These are phyloP conservation scores for Pomacea maculata DNA, from an alignment of 1,140 invertebrate genomes.

Conservation along the genomic window DNA sequence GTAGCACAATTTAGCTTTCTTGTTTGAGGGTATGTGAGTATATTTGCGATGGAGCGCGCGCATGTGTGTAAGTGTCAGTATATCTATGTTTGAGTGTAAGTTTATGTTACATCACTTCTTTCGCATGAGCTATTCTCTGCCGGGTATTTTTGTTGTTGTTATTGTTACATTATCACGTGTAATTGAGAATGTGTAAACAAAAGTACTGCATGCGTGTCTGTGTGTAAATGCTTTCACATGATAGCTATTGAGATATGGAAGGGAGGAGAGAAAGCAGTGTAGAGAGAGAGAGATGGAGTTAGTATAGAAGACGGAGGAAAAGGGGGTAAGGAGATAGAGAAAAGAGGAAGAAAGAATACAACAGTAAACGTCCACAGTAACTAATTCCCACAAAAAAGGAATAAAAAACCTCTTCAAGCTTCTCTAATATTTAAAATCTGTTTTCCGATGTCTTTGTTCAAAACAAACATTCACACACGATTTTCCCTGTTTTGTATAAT, in stretches of 20 bases:
- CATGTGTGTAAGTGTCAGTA: slow-evolving; percentile 5
- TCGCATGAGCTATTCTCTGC: neutral
- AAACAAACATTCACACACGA: neutral
- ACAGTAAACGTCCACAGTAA: neutral
- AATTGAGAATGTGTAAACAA: no score
- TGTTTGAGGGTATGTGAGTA: neutral
- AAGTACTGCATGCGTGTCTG: neutral
- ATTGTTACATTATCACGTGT: no score
- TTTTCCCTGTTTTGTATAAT: neutral
- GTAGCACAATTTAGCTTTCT: neutral
- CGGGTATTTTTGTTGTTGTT: no score
- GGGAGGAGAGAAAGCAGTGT: no score
- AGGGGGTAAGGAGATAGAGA: neutral
- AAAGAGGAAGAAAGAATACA: neutral
- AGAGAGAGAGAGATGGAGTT: neutral
- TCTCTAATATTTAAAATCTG: neutral
- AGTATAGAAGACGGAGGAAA: neutral
- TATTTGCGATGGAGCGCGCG: neutral
- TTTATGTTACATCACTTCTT: neutral
- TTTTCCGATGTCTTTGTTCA: neutral
- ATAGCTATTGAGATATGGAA: no score
- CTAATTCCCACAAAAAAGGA: neutral
- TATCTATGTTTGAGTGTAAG: slow-evolving; percentile 8
- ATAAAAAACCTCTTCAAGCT: neutral
- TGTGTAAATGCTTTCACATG: neutral